Evolutionary conservation across 2,888 invertebrate genomes (phyloP).

Genomic region (Drosophila austrosaltans): DNA sequence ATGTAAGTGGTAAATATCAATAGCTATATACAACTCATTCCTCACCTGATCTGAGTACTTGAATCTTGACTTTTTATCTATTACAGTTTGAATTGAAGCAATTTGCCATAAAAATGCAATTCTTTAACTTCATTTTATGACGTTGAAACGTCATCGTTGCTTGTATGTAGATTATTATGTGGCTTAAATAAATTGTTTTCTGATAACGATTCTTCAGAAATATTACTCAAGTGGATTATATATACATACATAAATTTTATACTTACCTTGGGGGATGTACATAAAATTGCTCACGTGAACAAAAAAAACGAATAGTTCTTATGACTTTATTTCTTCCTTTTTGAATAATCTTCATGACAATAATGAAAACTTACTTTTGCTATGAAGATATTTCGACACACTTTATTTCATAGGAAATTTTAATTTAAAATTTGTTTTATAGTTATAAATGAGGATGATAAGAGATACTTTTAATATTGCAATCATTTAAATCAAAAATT

Average conservation of each 20-base stretch:
- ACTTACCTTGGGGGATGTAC: slow-evolving; percentile 24
- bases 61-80: slow-evolving; percentile 1
- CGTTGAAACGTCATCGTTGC: slow-evolving; percentile 30
- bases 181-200: slow-evolving; percentile 46
- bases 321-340: not conserved
- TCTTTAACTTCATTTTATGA: not conserved
- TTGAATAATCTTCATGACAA: not conserved
- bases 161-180: slow-evolving; percentile 47
- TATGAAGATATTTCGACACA: not conserved
- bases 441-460: too few species aligned
- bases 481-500: too few species aligned
- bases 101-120: slow-evolving; percentile 7
- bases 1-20: not conserved
- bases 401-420: not conserved
- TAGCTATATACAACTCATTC: not conserved
- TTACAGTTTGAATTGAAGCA: slow-evolving; percentile 11
- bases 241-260: slow-evolving; percentile 41
- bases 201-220: slow-evolving; percentile 51
- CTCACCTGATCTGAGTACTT: not conserved
- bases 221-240: slow-evolving; percentile 47
- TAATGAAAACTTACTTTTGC: not conserved
- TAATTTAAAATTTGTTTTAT: too few species aligned
- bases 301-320: slow-evolving; percentile 1
- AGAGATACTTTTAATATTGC: too few species aligned
- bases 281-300: slow-evolving; percentile 35